Percentiles rank a stretch among this genome's conserved stretches.
Evolutionary conservation across 1,140 invertebrate genomes (phyloP).

Genomic region (Arion vulgaris): DNA sequence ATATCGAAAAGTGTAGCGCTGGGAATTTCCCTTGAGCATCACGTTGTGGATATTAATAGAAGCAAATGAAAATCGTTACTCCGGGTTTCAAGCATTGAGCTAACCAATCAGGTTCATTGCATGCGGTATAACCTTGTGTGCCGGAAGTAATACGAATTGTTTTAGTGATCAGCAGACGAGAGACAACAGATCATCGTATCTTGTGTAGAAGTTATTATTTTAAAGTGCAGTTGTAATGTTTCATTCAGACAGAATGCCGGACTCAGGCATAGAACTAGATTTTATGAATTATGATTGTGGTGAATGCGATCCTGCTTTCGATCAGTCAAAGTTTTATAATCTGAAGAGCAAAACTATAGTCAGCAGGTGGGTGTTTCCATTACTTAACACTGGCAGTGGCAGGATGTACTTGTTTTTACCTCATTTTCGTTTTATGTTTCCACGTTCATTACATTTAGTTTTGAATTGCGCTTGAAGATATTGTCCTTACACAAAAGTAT

Average conservation of each 20-base stretch:
- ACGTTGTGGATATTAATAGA: not conserved
- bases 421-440: no score
- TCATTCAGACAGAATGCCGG: slow-evolving; percentile 21
- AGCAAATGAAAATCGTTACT: slow-evolving; percentile 2
- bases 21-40: not conserved
- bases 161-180: not conserved
- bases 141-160: not conserved
- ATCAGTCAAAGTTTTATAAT: slow-evolving; percentile 31
- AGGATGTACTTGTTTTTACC: no score
- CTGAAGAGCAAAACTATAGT: slow-evolving; percentile 40
- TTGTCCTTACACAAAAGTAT: no score
- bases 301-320: slow-evolving; percentile 20
- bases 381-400: no score
- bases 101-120: not conserved
- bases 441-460: no score
- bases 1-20: no score
- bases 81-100: not conserved
- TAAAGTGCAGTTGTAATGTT: not conserved
- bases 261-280: slow-evolving; percentile 36
- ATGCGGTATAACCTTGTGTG: not conserved
- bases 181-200: not conserved
- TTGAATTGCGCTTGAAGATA: no score
- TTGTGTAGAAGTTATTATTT: not conserved
- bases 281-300: slow-evolving; percentile 14
- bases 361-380: slow-evolving; percentile 32